Evolutionary conservation across 1,140 invertebrate genomes (phyloP), one percentile per base, ranked within the genome.

Genomic region (Eueides isabella): DNA sequence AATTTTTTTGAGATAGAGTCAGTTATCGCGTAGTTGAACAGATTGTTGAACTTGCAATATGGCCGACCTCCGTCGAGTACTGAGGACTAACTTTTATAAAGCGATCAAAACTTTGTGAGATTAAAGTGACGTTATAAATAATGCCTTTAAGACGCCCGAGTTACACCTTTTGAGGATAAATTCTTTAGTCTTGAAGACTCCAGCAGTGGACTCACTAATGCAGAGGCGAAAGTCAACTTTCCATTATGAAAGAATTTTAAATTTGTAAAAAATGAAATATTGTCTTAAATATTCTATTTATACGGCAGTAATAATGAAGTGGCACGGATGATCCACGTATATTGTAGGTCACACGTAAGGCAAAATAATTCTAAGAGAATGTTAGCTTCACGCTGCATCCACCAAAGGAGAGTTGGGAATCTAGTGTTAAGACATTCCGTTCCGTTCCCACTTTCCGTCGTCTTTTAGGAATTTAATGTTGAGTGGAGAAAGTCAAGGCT

Each of bases 71-170:
- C 48, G 48, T 1, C 11, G 35, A 26, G 48, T 23, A 26, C 48
- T 55, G 48, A 55, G 9, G 48, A 55, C 48, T 11, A 55, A 55
- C 9, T 55, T 55, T 26, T 55, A 26, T 55, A 55, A 55, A 55
- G 48, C 48, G 48, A 55, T 55, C 48, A 55, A 55, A 55, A 55
- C 11, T 55, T 55, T 12, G 48, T 4, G 12, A 55, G 19, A 55
- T 55, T 55, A 55, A 55, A 55, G 48, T 23, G 48, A 55, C 48
- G 23, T 26, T 55, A 55, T 26, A 55, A 55, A 55, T 55, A 55
- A 55, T 55, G 48, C 23, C 48, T 14, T 26, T 11, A 26, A 55
- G 48, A 55, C 48, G 48, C 48, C 48, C 11, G 19, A 26, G 19
- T 19, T 26, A 23, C 44, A 55, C 44, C 48, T 55, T 26, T 26